Evolutionary conservation across 2,888 invertebrate genomes (phyloP).

Genomic region (Cabera pusaria): DNA sequence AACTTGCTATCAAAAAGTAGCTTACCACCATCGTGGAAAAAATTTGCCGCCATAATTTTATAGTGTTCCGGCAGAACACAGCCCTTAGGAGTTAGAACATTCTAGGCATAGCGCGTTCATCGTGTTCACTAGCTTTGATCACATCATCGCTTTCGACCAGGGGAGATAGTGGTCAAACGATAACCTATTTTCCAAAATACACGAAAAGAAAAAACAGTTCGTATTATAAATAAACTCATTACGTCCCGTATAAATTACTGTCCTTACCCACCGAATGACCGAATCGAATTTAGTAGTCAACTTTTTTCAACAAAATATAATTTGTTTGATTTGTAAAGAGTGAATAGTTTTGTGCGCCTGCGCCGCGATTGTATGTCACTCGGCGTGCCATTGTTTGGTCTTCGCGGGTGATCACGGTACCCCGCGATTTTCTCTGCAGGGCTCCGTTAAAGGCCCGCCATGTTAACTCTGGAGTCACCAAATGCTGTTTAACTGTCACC

Average conservation of each 20-base stretch:
- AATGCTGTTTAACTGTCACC: conserved; percentile 61
- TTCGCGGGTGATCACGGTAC: conserved; percentile 73
- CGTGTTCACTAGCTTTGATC: no score
- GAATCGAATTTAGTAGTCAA: conserved; percentile 55
- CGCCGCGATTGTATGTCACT: conserved; percentile 53
- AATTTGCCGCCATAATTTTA: no score
- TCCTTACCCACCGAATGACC: conserved; percentile 29
- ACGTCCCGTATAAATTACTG: conserved; percentile 26
- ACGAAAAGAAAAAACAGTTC: conserved; percentile 16
- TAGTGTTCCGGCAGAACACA: no score
- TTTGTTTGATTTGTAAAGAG: conserved; percentile 80
- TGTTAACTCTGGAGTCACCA: conserved; percentile 70
- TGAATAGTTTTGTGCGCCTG: conserved; percentile 64
- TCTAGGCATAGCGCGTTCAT: no score
- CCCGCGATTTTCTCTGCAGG: conserved; percentile 77
- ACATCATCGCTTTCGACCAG: no score
- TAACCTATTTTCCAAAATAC: no score
- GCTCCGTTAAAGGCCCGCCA: conserved; percentile 74
- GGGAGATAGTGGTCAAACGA: no score
- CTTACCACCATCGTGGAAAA: no score
- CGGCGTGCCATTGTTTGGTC: conserved; percentile 62
- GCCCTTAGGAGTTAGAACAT: no score
- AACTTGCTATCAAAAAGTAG: no score
- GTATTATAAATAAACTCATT: conserved; percentile 13
- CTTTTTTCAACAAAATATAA: conserved; percentile 75